Evolutionary conservation across 2,797 vertebrate species (phyloP), one percentile per base, ranked within the genome.

Genomic region (Micrastur ruficollis): DNA sequence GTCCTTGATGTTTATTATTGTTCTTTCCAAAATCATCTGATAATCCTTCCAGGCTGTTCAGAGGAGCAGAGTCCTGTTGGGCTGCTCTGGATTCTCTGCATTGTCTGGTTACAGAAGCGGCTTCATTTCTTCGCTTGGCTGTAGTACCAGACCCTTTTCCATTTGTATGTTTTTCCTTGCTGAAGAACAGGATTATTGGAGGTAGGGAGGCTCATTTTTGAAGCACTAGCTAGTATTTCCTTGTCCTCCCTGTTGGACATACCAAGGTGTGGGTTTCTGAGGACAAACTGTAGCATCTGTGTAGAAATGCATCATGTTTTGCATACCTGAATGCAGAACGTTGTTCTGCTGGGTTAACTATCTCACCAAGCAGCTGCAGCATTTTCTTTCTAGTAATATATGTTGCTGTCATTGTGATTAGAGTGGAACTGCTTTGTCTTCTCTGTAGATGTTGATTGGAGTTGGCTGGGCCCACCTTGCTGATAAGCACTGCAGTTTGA

Each of bases 251-350:
- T 32, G 7, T 8, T 58, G 62, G 26, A 44, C 9, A 2, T n/a
- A 36, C 11, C 29, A 50, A 53, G 50, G 14, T 22, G 13, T 6
- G 6, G 23, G 5, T 70, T 91, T 89, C 52, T 5, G 3, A 76
- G 59, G 36, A 36, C 56, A 61, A 31, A 59, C 32, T 0, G 0
- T 47, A 76, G 32, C 34, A 47, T 65, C 32, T 61, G 7, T 81
- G 44, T 52, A 55, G 21, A 50, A 65, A 52, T 9, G 7, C 0
- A 0, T 62, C 2, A 1, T 56, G 49, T 29, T 93, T 67, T 49
- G 23, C n/a, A 2, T 38, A 61, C 18, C 26, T 42, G 78, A 72
- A 75, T 56, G 53, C 32, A 34, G 40, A 71, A 11, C n/a, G 44
- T 44, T 66, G 4, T 63, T 79, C 61, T 67, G 5, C 7, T 27